Conservation (phyloP, 2,797 vertebrate genomes). For the Linurgus olivaceus region DNA sequence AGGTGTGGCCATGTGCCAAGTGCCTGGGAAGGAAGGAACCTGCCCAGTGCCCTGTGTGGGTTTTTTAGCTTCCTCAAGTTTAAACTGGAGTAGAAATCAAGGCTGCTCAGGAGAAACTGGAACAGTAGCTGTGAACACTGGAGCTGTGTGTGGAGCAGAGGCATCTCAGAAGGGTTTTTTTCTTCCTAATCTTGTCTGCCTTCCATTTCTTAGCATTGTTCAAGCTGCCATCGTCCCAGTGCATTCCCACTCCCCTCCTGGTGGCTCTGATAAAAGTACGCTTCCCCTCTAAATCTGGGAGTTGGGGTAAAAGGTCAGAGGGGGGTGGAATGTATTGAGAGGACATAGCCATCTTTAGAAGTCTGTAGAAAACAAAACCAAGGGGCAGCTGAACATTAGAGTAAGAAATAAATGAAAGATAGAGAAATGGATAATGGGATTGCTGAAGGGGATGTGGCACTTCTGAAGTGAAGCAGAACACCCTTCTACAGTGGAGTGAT, state of each 20-base stretch:
- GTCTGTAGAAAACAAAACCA: background rate
- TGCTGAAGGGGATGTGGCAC: background rate
- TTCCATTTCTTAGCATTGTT: background rate
- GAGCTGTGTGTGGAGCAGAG: background rate
- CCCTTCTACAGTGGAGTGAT: background rate
- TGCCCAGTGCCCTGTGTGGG: background rate
- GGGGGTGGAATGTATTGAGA: background rate
- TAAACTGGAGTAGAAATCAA: background rate
- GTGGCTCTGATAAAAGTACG: background rate
- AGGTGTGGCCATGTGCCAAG: fast-evolving
- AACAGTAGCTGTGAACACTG: background rate
- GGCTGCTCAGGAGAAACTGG: background rate
- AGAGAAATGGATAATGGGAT: background rate
- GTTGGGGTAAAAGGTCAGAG: background rate
- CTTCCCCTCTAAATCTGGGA: background rate
- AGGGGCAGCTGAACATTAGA: background rate
- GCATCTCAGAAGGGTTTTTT: background rate
- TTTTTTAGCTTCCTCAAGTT: background rate
- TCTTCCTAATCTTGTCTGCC: background rate
- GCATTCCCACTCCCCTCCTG: background rate
- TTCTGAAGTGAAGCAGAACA: background rate
- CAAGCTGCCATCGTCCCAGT: background rate
- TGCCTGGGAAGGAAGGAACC: background rate
- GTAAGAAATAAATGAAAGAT: background rate
- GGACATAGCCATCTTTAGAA: background rate